These are phyloP conservation scores for Myodes glareolus DNA, from an alignment of 2,113 vertebrate genomes.

Conservation along the genomic window DNA sequence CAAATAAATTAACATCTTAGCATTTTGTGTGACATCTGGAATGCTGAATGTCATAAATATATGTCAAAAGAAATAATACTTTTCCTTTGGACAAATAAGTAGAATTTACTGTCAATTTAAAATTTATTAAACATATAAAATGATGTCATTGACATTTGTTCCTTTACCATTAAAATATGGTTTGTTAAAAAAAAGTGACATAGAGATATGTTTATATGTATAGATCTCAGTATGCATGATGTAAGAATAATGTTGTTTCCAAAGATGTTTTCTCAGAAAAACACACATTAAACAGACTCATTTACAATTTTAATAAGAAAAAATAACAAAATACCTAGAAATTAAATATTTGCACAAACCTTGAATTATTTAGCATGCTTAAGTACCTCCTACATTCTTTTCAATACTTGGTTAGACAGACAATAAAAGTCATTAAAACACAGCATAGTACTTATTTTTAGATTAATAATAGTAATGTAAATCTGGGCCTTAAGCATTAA, in stretches of 20 bases:
- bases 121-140: constrained; percentile 25
- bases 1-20: constrained; percentile 52
- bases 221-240: constrained; percentile 45
- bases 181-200: constrained; percentile 70
- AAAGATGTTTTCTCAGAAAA: constrained; percentile 41
- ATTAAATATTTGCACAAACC: neutral
- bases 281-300: constrained; percentile 53
- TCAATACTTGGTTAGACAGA: no score
- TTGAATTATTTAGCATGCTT: neutral
- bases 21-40: neutral
- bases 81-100: constrained; percentile 5
- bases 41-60: constrained; percentile 38
- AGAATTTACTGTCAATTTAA: constrained; percentile 22
- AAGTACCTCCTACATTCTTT: neutral
- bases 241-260: constrained; percentile 52
- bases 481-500: no score
- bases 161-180: constrained; percentile 75
- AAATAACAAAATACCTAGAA: neutral
- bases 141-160: constrained; percentile 64
- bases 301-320: neutral
- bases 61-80: constrained; percentile 1
- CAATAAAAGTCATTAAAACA: no score
- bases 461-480: no score
- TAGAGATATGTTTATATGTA: constrained; percentile 29
- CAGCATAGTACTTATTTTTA: no score